Conservation (phyloP, 1,140 invertebrate species). For the Papilio machaon region DNA sequence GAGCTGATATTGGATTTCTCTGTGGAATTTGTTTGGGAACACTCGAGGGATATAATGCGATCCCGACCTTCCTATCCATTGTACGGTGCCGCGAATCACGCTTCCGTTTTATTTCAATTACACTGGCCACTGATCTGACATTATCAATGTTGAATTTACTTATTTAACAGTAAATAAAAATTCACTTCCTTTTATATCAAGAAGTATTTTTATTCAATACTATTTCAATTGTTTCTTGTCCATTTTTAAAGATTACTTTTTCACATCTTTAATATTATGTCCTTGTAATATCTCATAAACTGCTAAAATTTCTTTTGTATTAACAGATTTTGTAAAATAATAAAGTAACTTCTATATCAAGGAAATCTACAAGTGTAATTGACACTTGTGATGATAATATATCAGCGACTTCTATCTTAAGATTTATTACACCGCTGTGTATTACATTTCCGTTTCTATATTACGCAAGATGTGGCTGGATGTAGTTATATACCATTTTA, state of each 20-base stretch:
- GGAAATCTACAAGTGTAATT: constrained; percentile 21
- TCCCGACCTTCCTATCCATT: constrained; percentile 63
- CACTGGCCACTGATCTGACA: constrained; percentile 35
- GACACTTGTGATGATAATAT: constrained; percentile 6
- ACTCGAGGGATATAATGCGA: constrained; percentile 65
- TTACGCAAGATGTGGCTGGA: constrained; percentile 10
- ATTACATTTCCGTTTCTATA: constrained; percentile 8
- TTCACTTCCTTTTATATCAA: neutral
- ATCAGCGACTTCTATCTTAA: neutral
- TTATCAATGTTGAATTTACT: constrained; percentile 31
- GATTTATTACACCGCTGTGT: constrained; percentile 16
- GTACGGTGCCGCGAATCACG: constrained; percentile 45
- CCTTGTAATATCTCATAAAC: neutral
- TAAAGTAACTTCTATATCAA: constrained; percentile 7
- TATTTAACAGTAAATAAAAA: constrained; percentile 1
- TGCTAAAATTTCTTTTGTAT: neutral
- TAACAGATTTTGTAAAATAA: neutral
- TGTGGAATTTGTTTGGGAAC: constrained; percentile 63
- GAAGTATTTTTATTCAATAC: neutral
- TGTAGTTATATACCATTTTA: constrained; percentile 2
- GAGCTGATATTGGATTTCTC: constrained; percentile 70
- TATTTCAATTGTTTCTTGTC: neutral
- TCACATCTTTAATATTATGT: too few species aligned
- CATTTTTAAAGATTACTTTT: neutral
- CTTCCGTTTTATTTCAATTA: constrained; percentile 54